Conservation (phyloP, 2,797 vertebrate genomes). For the Peromyscus nudipes region DNA sequence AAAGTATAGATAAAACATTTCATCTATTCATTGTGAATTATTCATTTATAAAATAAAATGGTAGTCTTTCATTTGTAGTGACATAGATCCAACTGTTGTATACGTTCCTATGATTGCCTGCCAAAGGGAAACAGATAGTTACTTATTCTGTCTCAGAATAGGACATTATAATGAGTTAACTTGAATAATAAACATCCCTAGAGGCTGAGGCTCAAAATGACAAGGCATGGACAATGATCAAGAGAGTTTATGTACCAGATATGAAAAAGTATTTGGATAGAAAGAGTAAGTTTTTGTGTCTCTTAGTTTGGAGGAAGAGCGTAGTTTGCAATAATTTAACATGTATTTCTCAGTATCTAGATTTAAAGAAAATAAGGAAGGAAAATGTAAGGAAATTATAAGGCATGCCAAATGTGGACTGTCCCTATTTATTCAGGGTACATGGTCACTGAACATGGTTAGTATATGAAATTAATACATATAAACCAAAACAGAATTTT, state of each 20-base stretch:
- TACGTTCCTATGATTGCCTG: background rate
- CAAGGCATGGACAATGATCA: background rate
- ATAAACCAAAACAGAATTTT: background rate
- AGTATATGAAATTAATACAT: background rate
- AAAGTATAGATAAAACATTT: background rate
- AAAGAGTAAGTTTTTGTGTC: background rate
- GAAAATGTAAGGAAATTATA: background rate
- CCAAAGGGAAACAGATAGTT: background rate
- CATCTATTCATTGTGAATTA: background rate
- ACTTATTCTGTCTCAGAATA: background rate
- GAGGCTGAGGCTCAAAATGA: background rate
- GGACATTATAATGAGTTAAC: background rate
- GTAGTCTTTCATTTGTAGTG: background rate
- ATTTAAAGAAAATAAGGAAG: background rate
- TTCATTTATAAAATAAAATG: background rate
- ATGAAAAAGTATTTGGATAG: background rate
- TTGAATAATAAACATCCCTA: background rate
- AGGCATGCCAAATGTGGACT: background rate
- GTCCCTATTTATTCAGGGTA: background rate
- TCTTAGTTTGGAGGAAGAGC: background rate
- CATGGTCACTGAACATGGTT: background rate
- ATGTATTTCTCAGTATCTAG: background rate
- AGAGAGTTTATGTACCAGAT: background rate
- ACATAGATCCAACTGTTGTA: background rate
- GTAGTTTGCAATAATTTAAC: background rate